Evolutionary conservation across 2,888 invertebrate species (phyloP).

Genomic region (Melanchra persicariae): DNA sequence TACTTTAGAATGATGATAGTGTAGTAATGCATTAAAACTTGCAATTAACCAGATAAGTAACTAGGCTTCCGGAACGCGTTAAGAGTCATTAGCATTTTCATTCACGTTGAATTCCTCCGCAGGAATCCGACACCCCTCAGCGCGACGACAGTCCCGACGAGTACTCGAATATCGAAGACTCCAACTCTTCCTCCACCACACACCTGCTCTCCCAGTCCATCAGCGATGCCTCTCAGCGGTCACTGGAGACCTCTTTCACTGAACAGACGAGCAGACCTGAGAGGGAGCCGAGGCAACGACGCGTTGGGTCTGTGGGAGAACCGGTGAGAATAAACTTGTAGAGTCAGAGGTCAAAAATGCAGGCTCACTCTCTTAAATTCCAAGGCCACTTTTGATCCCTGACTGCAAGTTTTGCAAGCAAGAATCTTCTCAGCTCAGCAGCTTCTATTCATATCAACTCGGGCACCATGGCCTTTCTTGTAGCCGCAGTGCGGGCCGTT

Average conservation of each 20-base stretch:
- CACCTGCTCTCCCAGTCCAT: conserved; percentile 85
- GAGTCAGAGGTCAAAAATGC: not conserved
- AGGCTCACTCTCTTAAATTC: not conserved
- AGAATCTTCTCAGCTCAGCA: too few species aligned
- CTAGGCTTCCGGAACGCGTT: not conserved
- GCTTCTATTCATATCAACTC: too few species aligned
- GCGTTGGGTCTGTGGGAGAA: conserved; percentile 82
- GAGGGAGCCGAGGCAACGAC: conserved; percentile 73
- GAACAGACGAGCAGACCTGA: conserved; percentile 71
- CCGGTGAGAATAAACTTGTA: conserved; percentile 67
- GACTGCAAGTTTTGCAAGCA: too few species aligned
- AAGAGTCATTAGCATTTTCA: not conserved
- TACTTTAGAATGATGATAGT: too few species aligned
- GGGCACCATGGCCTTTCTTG: too few species aligned
- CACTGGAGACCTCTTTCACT: conserved; percentile 84
- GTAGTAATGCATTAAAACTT: not conserved
- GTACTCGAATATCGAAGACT: conserved; percentile 84
- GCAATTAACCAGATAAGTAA: not conserved
- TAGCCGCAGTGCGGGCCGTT: too few species aligned
- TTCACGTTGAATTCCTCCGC: conserved; percentile 14
- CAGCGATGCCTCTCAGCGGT: conserved; percentile 80
- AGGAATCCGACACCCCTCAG: conserved; percentile 87
- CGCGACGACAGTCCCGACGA: conserved; percentile 87
- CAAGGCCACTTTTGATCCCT: not conserved
- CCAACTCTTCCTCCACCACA: conserved; percentile 85